Evolutionary conservation across 2,113 vertebrate species (phyloP).

Genomic region (Petrocephalus zakoni): DNA sequence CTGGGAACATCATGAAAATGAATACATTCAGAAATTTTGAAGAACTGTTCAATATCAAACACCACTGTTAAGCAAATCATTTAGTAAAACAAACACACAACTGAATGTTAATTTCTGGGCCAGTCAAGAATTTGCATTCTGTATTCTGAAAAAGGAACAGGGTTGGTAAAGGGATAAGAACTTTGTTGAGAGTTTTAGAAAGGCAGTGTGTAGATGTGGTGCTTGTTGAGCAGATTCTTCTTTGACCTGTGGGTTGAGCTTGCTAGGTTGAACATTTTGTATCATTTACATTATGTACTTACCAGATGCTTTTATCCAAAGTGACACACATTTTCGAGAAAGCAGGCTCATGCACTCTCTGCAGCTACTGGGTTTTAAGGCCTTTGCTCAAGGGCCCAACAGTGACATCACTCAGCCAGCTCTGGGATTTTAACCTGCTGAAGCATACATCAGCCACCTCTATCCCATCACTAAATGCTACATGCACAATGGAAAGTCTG

Average conservation of each 20-base stretch:
- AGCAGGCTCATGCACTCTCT: background rate
- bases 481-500: slow-evolving; percentile 1
- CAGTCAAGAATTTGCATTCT: background rate
- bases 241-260: background rate
- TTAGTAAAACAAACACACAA: background rate
- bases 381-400: background rate
- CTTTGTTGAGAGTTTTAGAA: slow-evolving; percentile 42
- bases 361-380: background rate
- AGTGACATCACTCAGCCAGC: background rate
- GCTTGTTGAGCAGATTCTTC: background rate
- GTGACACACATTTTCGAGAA: background rate
- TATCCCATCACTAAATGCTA: background rate
- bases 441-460: background rate
- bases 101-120: background rate
- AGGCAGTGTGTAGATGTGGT: slow-evolving; percentile 12
- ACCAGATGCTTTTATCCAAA: background rate
- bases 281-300: background rate
- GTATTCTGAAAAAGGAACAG: background rate
- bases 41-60: background rate
- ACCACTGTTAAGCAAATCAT: background rate
- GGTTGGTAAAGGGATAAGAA: background rate
- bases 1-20: background rate
- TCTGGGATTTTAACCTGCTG: background rate
- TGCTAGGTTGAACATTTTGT: background rate
- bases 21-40: background rate